Evolutionary conservation across 2,797 vertebrate species (phyloP), one percentile per base, ranked within the genome.

Genomic region (Halcyon leucocephala): DNA sequence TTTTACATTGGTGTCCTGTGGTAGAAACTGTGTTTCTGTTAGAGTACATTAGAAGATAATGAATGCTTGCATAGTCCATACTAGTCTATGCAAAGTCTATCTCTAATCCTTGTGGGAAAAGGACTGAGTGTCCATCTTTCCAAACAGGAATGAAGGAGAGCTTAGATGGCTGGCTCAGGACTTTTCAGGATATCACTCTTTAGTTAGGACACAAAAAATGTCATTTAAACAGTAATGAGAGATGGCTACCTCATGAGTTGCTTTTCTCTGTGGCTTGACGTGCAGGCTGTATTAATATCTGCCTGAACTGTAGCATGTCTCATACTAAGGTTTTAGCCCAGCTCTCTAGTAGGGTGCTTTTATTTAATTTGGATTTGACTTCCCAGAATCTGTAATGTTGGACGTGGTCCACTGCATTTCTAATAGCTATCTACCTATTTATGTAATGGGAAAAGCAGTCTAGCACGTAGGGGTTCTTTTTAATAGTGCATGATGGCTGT

Each of bases 21-120:
- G 37, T 41, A 66, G 26, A 35, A 44, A 21, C 12, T 37, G 29
- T 60, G 9, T 77, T 88, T 71, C 41, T 67, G 25, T 57, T 33
- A 49, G 42, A 52, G n/a, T 49, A 26, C 37, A 14, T 82, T 49
- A 58, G 44, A 84, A 94, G 52, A 9, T 80, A 29, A 29, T 14
- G 3, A 35, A 88, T 41, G 18, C 19, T 86, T 3, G 0, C 4
- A 2, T 41, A 39, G 48, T 60, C 33, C 4, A 0, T 70, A 19
- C 10, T 82, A 55, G 54, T 57, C 31, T 33, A 22, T 33, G 31
- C n/a, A 15, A 35, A 58, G n/a, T 58, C 20, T 22, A 12, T 61
- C 67, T 31, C 22, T 90, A 39, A 60, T 73, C 54, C 29, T 15
- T 71, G 11, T 2, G 0, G 86, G 49, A 31, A 42, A 67, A 78